Evolutionary conservation across 2,113 vertebrate species (phyloP).

Genomic region (Chinchilla lanigera): DNA sequence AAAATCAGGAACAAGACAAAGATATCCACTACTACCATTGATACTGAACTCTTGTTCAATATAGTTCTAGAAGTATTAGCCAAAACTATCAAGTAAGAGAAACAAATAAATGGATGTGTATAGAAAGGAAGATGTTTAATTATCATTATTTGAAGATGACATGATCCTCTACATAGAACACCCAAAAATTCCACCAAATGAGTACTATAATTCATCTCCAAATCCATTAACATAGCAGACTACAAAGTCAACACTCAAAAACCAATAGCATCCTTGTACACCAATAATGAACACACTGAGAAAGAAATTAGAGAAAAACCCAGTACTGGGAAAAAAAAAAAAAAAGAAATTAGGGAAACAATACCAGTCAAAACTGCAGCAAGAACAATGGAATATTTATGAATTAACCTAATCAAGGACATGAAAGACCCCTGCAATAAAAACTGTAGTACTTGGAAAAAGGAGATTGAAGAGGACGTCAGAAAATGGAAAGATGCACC

Average conservation of each 20-base stretch:
- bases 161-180: neutral
- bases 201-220: neutral
- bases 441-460: neutral
- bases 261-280: neutral
- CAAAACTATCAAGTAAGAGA: neutral
- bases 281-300: neutral
- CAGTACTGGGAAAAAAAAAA: no score
- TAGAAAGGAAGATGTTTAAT: neutral
- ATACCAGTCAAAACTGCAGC: neutral
- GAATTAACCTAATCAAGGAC: neutral
- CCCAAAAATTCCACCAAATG: neutral
- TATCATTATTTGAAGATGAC: neutral
- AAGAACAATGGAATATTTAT: neutral
- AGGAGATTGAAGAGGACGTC: neutral
- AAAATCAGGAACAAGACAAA: neutral
- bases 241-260: neutral
- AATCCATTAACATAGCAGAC: neutral
- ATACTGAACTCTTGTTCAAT: neutral
- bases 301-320: neutral
- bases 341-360: neutral
- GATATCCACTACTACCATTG: neutral
- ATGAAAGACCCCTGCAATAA: neutral
- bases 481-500: neutral
- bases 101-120: neutral
- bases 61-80: neutral